These are phyloP conservation scores for Formica selysi DNA, from an alignment of 1,140 invertebrate species.

Conservation along the genomic window DNA sequence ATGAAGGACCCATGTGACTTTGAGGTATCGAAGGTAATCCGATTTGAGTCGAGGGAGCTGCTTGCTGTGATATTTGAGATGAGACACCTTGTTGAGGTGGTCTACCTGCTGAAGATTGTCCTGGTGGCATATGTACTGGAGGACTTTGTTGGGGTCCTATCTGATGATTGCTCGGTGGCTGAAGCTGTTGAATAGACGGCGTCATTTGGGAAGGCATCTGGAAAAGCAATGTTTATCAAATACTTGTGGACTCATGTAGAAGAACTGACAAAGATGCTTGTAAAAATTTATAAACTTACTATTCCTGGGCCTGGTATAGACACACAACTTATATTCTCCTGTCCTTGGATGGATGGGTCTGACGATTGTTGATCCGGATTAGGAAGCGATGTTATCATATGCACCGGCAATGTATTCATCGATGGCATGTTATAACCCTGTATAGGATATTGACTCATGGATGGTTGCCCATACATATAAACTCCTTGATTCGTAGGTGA, in stretches of 20 bases:
- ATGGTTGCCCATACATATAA: conserved; percentile 79
- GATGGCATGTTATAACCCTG: conserved; percentile 76
- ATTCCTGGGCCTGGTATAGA: conserved; percentile 81
- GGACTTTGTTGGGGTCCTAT: conserved; percentile 72
- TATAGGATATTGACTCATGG: conserved; percentile 78
- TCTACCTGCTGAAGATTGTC: conserved; percentile 57
- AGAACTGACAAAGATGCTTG: not conserved
- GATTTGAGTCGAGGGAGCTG: conserved; percentile 66
- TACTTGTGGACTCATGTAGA: not conserved
- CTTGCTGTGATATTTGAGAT: conserved; percentile 61
- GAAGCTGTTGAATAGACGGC: conserved; percentile 74
- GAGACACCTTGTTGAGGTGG: conserved; percentile 62
- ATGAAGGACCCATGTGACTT: conserved; percentile 58
- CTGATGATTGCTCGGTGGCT: conserved; percentile 70
- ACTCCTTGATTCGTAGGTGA: conserved; percentile 82
- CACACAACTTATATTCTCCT: conserved; percentile 79
- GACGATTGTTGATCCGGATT: conserved; percentile 75
- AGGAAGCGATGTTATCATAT: conserved; percentile 76
- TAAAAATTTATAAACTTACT: conserved; percentile 69
- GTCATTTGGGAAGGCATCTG: conserved; percentile 73
- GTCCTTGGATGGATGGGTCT: conserved; percentile 67
- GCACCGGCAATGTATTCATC: conserved; percentile 73
- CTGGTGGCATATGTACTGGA: conserved; percentile 60
- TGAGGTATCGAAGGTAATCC: conserved; percentile 57
- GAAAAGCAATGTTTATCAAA: conserved; percentile 22